Percentiles rank a stretch among this genome's conserved stretches.
These are phyloP conservation scores for Diadromus collaris DNA, from an alignment of 2,888 invertebrate genomes.

Conservation along the genomic window DNA sequence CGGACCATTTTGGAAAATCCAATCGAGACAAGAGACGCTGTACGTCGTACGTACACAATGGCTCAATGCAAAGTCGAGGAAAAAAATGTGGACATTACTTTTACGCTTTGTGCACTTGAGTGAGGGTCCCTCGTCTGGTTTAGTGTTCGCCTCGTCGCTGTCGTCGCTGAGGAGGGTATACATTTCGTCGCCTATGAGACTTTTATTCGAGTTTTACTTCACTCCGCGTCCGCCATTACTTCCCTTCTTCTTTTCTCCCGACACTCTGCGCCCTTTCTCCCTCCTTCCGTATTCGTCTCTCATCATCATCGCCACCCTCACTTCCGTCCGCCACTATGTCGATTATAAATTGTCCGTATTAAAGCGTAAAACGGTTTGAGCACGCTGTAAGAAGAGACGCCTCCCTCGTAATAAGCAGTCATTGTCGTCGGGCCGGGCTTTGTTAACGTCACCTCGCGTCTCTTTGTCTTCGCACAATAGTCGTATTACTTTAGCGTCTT, in stretches of 20 bases:
- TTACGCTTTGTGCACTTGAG: conserved; percentile 26
- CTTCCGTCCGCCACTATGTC: conserved; percentile 42
- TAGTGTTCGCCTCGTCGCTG: conserved; percentile 29
- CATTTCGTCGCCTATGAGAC: conserved; percentile 37
- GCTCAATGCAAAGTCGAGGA: conserved; percentile 3
- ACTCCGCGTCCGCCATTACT: conserved; percentile 41
- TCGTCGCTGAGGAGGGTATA: conserved; percentile 22
- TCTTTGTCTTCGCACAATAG: conserved; percentile 43
- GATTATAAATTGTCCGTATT: conserved; percentile 64
- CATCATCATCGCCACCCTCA: conserved; percentile 28
- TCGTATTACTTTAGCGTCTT: conserved; percentile 44
- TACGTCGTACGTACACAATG: conserved; percentile 1
- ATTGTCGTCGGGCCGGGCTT: conserved; percentile 56
- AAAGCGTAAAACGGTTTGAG: conserved; percentile 64
- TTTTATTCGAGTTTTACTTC: conserved; percentile 43
- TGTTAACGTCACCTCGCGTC: conserved; percentile 55
- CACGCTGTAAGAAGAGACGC: conserved; percentile 59
- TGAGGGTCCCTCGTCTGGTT: conserved; percentile 24
- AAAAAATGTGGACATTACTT: conserved; percentile 29
- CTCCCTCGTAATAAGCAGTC: conserved; percentile 62
- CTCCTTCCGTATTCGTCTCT: conserved; percentile 18
- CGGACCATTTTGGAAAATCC: not conserved
- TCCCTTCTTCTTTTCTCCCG: conserved; percentile 24
- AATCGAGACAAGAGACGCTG: not conserved
- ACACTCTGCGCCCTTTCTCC: conserved; percentile 23